phyloP scores from a whole-genome alignment of 1,140 invertebrate genomes.

The Hycleus cichorii region DNA sequence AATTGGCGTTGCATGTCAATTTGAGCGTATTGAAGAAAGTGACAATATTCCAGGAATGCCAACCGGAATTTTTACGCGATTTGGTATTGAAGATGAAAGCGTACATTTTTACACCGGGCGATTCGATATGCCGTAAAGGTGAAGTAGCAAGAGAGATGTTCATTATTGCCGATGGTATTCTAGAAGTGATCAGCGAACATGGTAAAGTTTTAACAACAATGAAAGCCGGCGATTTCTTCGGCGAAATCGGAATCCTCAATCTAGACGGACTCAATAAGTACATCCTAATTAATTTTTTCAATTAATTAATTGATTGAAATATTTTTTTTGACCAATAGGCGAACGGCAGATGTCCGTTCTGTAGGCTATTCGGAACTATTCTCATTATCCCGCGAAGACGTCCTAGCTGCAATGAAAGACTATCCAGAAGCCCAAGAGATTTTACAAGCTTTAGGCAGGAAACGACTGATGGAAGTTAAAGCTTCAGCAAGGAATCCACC shows the following conservation, averaged over 20 bases:
- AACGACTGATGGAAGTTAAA: constrained; percentile 77
- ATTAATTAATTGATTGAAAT: not conserved
- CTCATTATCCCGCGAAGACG: constrained; percentile 90
- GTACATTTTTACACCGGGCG: constrained; percentile 94
- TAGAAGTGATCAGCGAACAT: constrained; percentile 92
- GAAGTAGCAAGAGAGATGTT: constrained; percentile 88
- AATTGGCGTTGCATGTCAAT: constrained; percentile 92
- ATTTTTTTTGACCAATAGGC: constrained; percentile 47
- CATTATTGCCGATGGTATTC: constrained; percentile 93
- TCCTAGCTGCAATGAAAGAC: constrained; percentile 90
- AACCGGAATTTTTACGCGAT: constrained; percentile 94
- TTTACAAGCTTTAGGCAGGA: constrained; percentile 75
- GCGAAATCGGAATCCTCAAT: constrained; percentile 95
- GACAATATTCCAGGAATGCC: constrained; percentile 88
- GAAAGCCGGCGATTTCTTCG: constrained; percentile 96
- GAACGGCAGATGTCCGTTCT: constrained; percentile 91
- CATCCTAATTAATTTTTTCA: constrained; percentile 33
- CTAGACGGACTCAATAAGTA: constrained; percentile 94
- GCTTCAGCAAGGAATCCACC: constrained; percentile 41
- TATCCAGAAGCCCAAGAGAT: constrained; percentile 95
- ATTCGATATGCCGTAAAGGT: constrained; percentile 91
- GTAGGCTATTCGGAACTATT: constrained; percentile 95
- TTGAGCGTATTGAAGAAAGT: constrained; percentile 93
- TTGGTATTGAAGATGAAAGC: constrained; percentile 96
- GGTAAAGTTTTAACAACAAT: constrained; percentile 90